Evolutionary conservation across 2,888 invertebrate species (phyloP).

Genomic region (Aplocera efformata): DNA sequence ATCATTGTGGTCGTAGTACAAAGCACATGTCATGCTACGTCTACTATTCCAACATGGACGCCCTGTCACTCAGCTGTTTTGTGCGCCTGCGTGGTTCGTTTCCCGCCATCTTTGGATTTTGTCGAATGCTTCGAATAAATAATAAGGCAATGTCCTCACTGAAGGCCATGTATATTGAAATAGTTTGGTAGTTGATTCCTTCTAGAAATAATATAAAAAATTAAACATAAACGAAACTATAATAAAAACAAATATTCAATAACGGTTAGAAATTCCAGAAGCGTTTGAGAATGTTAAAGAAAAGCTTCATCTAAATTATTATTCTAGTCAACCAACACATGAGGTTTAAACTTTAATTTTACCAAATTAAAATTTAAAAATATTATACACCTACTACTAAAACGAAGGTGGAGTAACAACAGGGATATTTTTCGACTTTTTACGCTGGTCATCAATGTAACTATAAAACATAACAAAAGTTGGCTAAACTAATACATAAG

Average conservation of each 20-base stretch:
- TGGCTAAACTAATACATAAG: not conserved
- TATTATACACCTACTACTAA: no score
- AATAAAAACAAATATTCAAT: no score
- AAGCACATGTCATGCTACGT: conserved; percentile 28
- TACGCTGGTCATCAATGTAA: not conserved
- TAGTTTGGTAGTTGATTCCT: not conserved
- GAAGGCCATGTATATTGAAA: conserved; percentile 1
- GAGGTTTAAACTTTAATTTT: no score
- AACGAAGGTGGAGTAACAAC: no score
- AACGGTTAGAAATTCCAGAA: no score
- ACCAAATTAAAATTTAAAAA: no score
- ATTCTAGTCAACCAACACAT: no score
- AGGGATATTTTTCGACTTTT: not conserved
- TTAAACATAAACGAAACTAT: no score
- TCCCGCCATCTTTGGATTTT: conserved; percentile 66
- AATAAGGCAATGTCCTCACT: conserved; percentile 3
- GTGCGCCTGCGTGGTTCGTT: conserved; percentile 64
- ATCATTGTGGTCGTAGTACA: conserved; percentile 25
- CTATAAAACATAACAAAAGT: not conserved
- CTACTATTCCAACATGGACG: conserved; percentile 59
- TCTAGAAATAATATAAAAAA: no score
- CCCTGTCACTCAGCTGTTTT: conserved; percentile 62
- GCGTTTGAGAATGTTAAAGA: no score
- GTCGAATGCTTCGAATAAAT: not conserved
- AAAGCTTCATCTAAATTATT: no score